Evolutionary conservation across 2,888 invertebrate genomes (phyloP).

Genomic region (Drosophila acutilabella): DNA sequence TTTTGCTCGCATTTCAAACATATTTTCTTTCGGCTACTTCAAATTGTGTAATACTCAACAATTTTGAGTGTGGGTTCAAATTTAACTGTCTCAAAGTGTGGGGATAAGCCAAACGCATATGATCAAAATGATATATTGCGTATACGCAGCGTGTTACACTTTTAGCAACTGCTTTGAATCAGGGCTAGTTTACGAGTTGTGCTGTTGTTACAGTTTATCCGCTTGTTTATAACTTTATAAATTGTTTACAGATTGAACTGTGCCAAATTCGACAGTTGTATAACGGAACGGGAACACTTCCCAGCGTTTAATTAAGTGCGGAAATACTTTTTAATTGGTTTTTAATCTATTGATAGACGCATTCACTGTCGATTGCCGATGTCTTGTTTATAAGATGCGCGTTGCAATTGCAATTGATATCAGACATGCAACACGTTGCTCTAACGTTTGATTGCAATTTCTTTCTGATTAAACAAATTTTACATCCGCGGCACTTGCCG

Average conservation of each 20-base stretch:
- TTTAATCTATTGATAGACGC: slow-evolving; percentile 2
- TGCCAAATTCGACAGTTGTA: slow-evolving; percentile 22
- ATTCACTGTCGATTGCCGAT: slow-evolving; percentile 10
- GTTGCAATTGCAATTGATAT: slow-evolving; percentile 47
- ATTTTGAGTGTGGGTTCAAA: slow-evolving; percentile 12
- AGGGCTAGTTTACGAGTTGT: slow-evolving; percentile 21
- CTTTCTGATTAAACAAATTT: slow-evolving; percentile 6
- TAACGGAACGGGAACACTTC: background rate
- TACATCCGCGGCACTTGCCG: slow-evolving; percentile 57
- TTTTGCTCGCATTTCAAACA: slow-evolving; percentile 4
- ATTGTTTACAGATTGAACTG: slow-evolving; percentile 56
- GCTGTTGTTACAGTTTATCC: slow-evolving; percentile 21
- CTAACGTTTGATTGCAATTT: background rate
- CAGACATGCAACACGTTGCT: slow-evolving; percentile 73
- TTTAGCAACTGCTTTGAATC: slow-evolving; percentile 33
- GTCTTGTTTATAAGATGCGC: slow-evolving; percentile 30
- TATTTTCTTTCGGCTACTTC: background rate
- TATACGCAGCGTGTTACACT: slow-evolving; percentile 54
- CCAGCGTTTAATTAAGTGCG: slow-evolving; percentile 53
- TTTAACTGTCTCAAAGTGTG: slow-evolving; percentile 30
- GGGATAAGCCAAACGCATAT: slow-evolving; percentile 34
- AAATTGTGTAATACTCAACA: slow-evolving; percentile 47
- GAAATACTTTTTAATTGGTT: slow-evolving; percentile 58
- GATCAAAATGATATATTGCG: slow-evolving; percentile 43
- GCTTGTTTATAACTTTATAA: slow-evolving; percentile 58